Percentiles rank a stretch among this genome's conserved stretches.
phyloP scores from a whole-genome alignment of 2,113 vertebrate genomes.

The Cynopterus brachyotis region DNA sequence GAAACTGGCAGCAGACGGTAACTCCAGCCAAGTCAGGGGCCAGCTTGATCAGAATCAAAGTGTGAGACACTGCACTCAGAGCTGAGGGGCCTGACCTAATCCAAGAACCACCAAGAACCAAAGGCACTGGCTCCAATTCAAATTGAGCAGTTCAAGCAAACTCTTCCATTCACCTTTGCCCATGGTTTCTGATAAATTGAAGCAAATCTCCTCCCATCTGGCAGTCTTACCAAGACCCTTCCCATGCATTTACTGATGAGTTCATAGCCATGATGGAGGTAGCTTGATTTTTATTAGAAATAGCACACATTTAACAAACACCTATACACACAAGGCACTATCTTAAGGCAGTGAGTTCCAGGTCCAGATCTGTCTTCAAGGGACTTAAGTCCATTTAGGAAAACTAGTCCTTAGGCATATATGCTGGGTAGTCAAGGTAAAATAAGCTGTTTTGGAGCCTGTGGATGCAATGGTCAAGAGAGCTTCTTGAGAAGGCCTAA shows the following conservation, averaged over 20 bases:
- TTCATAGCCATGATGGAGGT: background rate
- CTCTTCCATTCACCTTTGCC: background rate
- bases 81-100: background rate
- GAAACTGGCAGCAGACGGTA: conserved; percentile 51
- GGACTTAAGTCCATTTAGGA: background rate
- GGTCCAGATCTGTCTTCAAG: background rate
- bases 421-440: background rate
- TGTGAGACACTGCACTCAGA: conserved; percentile 19
- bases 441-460: background rate
- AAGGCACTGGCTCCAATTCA: background rate
- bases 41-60: conserved; percentile 28
- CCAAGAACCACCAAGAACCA: background rate
- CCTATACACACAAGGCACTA: background rate
- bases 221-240: background rate
- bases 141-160: background rate
- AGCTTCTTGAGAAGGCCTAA: background rate
- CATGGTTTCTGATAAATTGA: background rate
- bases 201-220: background rate
- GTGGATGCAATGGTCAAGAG: background rate
- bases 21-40: conserved; percentile 40
- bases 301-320: background rate
- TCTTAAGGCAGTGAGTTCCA: background rate
- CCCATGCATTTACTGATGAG: background rate
- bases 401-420: background rate
- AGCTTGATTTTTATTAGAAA: conserved; percentile 16